These are phyloP conservation scores for Pachliopta kotzebuea DNA, from an alignment of 2,888 invertebrate species.

Conservation along the genomic window DNA sequence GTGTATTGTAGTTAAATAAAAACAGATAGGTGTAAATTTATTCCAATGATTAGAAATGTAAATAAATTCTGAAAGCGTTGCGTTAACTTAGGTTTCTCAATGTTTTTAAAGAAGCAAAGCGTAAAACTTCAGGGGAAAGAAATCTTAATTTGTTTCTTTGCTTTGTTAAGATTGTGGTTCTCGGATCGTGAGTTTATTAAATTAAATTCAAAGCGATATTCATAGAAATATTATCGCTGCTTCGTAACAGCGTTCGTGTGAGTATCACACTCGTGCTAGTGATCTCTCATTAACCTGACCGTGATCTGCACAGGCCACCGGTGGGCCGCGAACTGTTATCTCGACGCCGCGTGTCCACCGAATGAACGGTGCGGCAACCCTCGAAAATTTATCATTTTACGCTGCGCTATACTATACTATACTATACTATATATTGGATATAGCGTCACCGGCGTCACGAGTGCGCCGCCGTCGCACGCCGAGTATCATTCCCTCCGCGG, in stretches of 20 bases:
- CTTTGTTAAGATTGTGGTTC: neutral
- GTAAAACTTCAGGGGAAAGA: no score
- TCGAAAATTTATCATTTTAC: slow-evolving; percentile 64
- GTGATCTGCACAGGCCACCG: slow-evolving; percentile 54
- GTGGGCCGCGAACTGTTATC: slow-evolving; percentile 59
- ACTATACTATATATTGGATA: slow-evolving; percentile 48
- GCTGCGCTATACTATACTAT: slow-evolving; percentile 56
- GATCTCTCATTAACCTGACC: slow-evolving; percentile 50
- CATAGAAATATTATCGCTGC: slow-evolving; percentile 1
- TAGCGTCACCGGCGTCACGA: slow-evolving; percentile 56
- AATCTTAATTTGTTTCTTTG: no score
- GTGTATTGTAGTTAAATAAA: neutral
- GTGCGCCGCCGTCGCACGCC: slow-evolving; percentile 66
- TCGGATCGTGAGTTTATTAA: neutral
- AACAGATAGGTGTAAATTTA: neutral
- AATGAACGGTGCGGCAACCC: slow-evolving; percentile 61
- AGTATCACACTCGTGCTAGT: slow-evolving; percentile 50
- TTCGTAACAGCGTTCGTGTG: slow-evolving; percentile 39
- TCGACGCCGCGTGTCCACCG: slow-evolving; percentile 62
- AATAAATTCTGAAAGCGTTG: slow-evolving; percentile 1
- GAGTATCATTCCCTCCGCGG: slow-evolving; percentile 72
- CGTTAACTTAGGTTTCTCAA: neutral
- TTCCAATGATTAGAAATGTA: neutral
- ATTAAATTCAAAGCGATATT: neutral
- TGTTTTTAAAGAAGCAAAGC: neutral